Evolutionary conservation across 2,888 invertebrate genomes (phyloP), one percentile per base, ranked within the genome.

Genomic region (Conchocele bisecta): DNA sequence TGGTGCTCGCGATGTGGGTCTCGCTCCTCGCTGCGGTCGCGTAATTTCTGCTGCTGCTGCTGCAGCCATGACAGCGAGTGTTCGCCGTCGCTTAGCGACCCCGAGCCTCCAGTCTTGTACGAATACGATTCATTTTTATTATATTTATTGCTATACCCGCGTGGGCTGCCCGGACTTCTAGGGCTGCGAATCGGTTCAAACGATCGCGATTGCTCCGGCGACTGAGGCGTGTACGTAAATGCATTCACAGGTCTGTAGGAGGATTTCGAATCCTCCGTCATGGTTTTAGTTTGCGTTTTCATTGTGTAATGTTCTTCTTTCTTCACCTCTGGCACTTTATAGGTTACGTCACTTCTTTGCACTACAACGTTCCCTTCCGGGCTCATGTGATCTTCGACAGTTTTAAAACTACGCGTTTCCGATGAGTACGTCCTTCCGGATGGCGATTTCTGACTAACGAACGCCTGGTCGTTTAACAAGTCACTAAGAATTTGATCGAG

Each of bases 401-500:
- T 82, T 46, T 84, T 83, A 71, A 81, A 85, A 41, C 82, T 82
- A 13, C 83, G 75, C 5, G 82, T 84, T 35, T 81, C 79, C 22
- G 81, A 78, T 20, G 80, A 81, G 39, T 75, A 56, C 11, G 80
- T 79, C 54, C 65, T 66, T 48, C 81, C 79, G 7, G 78, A 69
- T 4, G 81, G 76, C 58, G 78, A 82, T 46, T 80, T 74, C 42
- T 79, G 81, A 76, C 83, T 82, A 13, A 81, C 79, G 51, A 80
- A 82, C 35, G 83, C 81, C 71, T 86, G 86, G 42, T 90, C 88
- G 33, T 86, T 87, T 44, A 91, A 84, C 64, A 91, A 77, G 77
- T 90, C 90, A 68, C 86, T 88, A 29, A 91, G 77, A 58, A 91
- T 87, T 48, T 88, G 88, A 78, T 91, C 91, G 31, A 91, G 75